phyloP scores from a whole-genome alignment of 2,888 invertebrate species.

The Frankliniella intonsa region DNA sequence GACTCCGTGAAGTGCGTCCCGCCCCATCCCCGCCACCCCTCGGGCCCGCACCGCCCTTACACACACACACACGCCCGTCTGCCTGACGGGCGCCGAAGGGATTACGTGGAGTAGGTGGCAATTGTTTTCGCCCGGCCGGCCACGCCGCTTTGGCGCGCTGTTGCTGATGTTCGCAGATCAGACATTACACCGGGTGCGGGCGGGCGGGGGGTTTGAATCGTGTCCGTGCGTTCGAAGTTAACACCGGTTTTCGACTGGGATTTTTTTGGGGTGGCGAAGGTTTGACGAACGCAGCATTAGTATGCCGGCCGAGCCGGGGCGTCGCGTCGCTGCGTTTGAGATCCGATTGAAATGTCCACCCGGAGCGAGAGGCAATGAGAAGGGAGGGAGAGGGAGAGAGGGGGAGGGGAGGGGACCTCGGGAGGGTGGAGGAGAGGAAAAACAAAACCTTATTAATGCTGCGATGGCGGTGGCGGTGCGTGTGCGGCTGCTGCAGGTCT shows the following conservation, averaged over 20 bases:
- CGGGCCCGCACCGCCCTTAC: background rate
- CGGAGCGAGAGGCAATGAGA: background rate
- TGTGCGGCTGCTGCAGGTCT: background rate
- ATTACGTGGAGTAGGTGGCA: background rate
- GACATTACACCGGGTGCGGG: background rate
- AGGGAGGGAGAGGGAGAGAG: background rate
- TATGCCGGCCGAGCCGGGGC: background rate
- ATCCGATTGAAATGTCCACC: constrained; percentile 24
- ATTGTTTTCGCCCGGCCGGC: background rate
- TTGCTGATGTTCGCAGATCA: no score
- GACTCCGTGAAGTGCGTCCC: background rate
- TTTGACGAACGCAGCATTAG: background rate
- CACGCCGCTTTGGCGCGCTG: background rate
- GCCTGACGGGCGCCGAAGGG: background rate
- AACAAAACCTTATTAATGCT: constrained; percentile 23
- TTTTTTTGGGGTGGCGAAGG: background rate
- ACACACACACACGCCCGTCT: no score
- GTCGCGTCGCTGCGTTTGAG: constrained; percentile 10
- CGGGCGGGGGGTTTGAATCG: background rate
- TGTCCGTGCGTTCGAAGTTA: background rate
- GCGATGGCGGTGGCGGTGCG: background rate
- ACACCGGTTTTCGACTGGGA: background rate
- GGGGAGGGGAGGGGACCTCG: background rate
- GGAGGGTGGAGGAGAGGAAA: background rate
- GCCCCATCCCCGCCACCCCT: background rate